phyloP scores from a whole-genome alignment of 2,888 invertebrate species.

The Perizoma flavofasciatum region DNA sequence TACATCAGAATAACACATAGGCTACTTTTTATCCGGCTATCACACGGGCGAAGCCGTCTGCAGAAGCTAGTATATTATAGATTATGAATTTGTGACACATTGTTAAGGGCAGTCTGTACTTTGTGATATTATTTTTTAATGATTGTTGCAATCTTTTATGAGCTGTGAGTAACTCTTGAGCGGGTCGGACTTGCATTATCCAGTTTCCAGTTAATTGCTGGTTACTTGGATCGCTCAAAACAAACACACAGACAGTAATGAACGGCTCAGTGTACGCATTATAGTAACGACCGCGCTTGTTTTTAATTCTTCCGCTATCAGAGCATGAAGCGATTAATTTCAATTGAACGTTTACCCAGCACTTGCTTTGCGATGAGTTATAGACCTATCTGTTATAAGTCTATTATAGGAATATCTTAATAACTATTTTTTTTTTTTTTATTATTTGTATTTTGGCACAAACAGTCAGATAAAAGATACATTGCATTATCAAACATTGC shows the following conservation, averaged over 20 bases:
- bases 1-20: no score
- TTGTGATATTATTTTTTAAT: background rate
- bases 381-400: no score
- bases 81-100: no score
- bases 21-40: no score
- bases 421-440: no score
- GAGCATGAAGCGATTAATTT: slow-evolving; percentile 12
- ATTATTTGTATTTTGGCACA: no score
- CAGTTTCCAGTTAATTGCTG: slow-evolving; percentile 58
- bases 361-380: background rate
- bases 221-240: slow-evolving; percentile 65
- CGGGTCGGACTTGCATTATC: slow-evolving; percentile 49
- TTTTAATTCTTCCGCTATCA: slow-evolving; percentile 29
- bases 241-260: slow-evolving; percentile 66
- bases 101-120: no score
- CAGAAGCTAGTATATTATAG: no score
- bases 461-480: no score
- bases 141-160: background rate
- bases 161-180: slow-evolving; percentile 44
- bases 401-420: no score
- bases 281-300: slow-evolving; percentile 27
- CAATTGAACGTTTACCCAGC: slow-evolving; percentile 11
- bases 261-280: slow-evolving; percentile 40
- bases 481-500: no score
- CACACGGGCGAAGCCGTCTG: no score